phyloP scores from a whole-genome alignment of 2,888 invertebrate genomes.

The Atrina japonica region DNA sequence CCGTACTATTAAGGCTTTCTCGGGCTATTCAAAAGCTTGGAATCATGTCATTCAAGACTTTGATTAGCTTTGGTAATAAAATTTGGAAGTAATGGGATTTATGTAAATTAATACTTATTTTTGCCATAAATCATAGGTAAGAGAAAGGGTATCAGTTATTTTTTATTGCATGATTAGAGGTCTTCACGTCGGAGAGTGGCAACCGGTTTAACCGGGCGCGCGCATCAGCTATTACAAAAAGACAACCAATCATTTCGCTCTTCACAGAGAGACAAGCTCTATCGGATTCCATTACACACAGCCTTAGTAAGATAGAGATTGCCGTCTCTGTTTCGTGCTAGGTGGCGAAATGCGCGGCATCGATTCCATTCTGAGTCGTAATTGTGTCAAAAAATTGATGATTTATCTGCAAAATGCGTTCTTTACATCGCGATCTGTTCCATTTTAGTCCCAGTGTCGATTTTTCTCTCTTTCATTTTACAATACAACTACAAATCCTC shows the following conservation, averaged over 20 bases:
- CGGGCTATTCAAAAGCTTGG: constrained; percentile 1
- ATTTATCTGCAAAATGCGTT: constrained; percentile 24
- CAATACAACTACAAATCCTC: too few species aligned
- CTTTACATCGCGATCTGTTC: constrained; percentile 5
- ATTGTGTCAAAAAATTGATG: constrained; percentile 23
- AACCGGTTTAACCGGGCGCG: constrained; percentile 39
- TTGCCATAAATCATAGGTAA: constrained; percentile 47
- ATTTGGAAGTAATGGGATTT: constrained; percentile 39
- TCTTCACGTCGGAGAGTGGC: constrained; percentile 32
- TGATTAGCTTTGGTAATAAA: constrained; percentile 34
- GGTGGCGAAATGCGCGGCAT: constrained; percentile 25
- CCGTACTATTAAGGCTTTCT: too few species aligned
- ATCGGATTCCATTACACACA: constrained; percentile 37
- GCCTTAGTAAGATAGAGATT: constrained; percentile 12
- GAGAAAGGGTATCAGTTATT: constrained; percentile 37
- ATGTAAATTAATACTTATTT: constrained; percentile 49
- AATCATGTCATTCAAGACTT: constrained; percentile 6
- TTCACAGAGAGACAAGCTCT: constrained; percentile 26
- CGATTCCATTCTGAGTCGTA: constrained; percentile 28
- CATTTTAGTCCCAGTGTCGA: too few species aligned
- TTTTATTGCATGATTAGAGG: constrained; percentile 46
- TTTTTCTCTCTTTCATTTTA: too few species aligned
- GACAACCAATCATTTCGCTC: constrained; percentile 45
- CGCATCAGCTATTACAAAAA: constrained; percentile 38
- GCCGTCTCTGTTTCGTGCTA: constrained; percentile 25